Base-by-base conservation (phyloP, 2,113 vertebrate species). In the Eleginops maclovinus region DNA sequence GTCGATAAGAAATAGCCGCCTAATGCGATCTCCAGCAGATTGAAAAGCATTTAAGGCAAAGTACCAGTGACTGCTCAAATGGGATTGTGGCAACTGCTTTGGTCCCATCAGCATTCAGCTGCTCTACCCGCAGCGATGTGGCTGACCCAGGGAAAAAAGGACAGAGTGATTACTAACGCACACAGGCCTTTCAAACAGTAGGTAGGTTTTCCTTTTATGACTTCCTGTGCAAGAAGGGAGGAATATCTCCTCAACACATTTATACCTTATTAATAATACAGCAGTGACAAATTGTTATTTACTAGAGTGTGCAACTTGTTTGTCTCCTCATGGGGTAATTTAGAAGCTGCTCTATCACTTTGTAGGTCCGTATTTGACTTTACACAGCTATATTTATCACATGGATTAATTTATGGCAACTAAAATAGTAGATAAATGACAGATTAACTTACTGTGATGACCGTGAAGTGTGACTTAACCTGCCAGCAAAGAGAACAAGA, bases 21-120 rank as follows among this genome's bases (percentile, higher is more conserved):
- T 92, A 92, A 90, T 92, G 91, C 86, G 88, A 93, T 92, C 91
- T 86, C 28, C 67, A 89, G 82, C 90, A 91, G 92, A 91, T 92
- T 91, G 88, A 91, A 92, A 93, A 91, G 88, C 90, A 89, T 91
- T 93, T 91, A 93, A 90, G 83, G 77, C 75, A 84, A 91, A 89
- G 83, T 49, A 89, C 76, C 83, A 87, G 84, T 85, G 85, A 86
- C 88, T 84, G 85, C 87, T 88, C 74, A 86, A 77, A 91, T 88
- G 79, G 80, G 81, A 91, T 84, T 84, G 88, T 74, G 66, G 84
- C 77, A 68, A 46, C 75, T 41, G 81, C 79, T 84, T 77, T 80
- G 70, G 76, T 88, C 70, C 67, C 85, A 88, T 92, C 87, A 91
- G 87, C 90, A 88, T 92, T 89, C 77, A 87, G 61, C 81, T 55